Percentiles rank a stretch among this genome's conserved stretches.
Evolutionary conservation across 1,140 invertebrate genomes (phyloP).

Genomic region (Oscheius sp.): DNA sequence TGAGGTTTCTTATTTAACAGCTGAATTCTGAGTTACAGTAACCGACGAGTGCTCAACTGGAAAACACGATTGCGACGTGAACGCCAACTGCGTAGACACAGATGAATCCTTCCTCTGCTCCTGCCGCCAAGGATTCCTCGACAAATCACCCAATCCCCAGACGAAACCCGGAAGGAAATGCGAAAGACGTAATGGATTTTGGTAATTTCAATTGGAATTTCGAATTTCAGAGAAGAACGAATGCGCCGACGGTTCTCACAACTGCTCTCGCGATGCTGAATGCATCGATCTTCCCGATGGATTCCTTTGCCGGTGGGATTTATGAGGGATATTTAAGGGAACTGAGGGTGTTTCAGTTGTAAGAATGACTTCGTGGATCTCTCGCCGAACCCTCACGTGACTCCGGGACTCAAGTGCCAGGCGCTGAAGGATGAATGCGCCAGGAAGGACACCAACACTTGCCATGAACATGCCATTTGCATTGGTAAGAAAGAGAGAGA

Average conservation of each 20-base stretch:
- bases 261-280: conserved; percentile 60
- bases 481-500: conserved; percentile 45
- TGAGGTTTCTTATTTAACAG: conserved; percentile 27
- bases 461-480: conserved; percentile 55
- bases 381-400: conserved; percentile 55
- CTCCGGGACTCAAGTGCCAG: conserved; percentile 52
- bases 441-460: conserved; percentile 51
- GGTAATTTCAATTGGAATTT: neutral
- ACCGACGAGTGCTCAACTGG: conserved; percentile 54
- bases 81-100: conserved; percentile 56
- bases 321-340: neutral
- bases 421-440: conserved; percentile 54
- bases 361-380: conserved; percentile 61
- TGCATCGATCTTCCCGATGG: conserved; percentile 61
- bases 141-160: conserved; percentile 54
- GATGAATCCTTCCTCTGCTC: conserved; percentile 51
- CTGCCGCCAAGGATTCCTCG: conserved; percentile 53
- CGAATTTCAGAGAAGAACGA: conserved; percentile 51
- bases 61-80: conserved; percentile 52
- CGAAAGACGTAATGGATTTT: conserved; percentile 31
- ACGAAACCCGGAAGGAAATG: conserved; percentile 53
- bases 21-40: conserved; percentile 42
- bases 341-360: conserved; percentile 41
- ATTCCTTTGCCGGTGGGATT: conserved; percentile 54
- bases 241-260: conserved; percentile 49